Evolutionary conservation across 1,140 invertebrate species (phyloP).

Genomic region (Listronotus bonariensis): DNA sequence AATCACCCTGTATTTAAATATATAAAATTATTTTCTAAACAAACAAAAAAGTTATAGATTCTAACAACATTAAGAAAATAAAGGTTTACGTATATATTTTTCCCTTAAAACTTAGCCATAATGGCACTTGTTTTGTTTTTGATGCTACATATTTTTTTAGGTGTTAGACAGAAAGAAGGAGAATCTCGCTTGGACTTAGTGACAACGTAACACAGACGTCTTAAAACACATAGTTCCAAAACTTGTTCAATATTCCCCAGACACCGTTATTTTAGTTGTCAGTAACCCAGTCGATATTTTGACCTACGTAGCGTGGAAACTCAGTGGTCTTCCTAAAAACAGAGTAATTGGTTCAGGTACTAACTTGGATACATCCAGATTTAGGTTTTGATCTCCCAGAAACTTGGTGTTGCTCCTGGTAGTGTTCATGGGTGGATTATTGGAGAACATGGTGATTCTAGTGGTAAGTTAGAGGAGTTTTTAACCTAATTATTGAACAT

Average conservation of each 20-base stretch:
- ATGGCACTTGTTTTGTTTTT: no score
- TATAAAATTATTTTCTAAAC: no score
- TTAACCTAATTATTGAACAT: no score
- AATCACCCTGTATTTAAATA: no score
- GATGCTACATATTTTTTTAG: no score
- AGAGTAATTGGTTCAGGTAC: slow-evolving; percentile 90
- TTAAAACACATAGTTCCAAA: slow-evolving; percentile 82
- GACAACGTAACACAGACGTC: slow-evolving; percentile 86
- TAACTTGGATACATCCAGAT: slow-evolving; percentile 86
- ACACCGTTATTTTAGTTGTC: slow-evolving; percentile 85
- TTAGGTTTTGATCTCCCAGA: slow-evolving; percentile 85
- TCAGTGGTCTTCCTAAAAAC: slow-evolving; percentile 84
- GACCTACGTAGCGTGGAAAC: slow-evolving; percentile 86
- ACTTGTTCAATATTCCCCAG: slow-evolving; percentile 82
- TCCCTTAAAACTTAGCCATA: no score
- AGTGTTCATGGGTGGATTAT: slow-evolving; percentile 90
- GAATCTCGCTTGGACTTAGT: slow-evolving; percentile 82
- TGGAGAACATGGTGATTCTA: slow-evolving; percentile 82
- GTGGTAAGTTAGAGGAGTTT: slow-evolving; percentile 58
- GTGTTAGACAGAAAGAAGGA: slow-evolving; percentile 83
- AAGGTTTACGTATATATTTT: no score
- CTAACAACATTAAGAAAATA: no score
- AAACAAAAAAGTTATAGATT: no score
- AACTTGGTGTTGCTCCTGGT: slow-evolving; percentile 75
- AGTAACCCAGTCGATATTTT: slow-evolving; percentile 91